Base-by-base conservation (phyloP, 2,113 vertebrate genomes). In the Neolamprologus longior region DNA sequence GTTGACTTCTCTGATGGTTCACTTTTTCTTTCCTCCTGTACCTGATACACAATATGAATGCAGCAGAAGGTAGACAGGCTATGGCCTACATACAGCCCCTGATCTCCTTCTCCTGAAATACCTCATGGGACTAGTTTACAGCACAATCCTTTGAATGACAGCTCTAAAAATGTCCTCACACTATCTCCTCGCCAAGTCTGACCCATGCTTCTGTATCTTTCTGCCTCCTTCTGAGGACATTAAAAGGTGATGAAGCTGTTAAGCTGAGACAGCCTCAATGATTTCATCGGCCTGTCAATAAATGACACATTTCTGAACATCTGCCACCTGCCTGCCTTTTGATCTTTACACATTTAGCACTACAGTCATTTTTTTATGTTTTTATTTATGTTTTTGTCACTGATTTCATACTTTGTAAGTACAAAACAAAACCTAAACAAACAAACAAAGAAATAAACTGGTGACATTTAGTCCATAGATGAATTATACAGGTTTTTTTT, bases 21-120 rank as follows among this genome's bases (percentile, higher is more conserved):
- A 35, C 50, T 37, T 47, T 26, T 13, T 52, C 21, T 33, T 17
- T 40, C 52, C 21, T 88, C 15, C 31, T 21, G 14, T 33, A 8
- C 78, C 12, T 83, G 57, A 80, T 85, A 40, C 14, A 68, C 6
- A 76, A 78, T 19, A 19, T 31, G 40, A 81, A 80, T 11, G n/a
- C 79, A 89, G 81, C 88, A 61, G 85, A 71, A 81, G 91, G 7
- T 42, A 17, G 63, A 88, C 40, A 90, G 66, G 28, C 53, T 80
- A 35, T 91, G 91, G 81, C 88, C 92, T 91, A 93, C 19, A 90
- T 91, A 87, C 53, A 89, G 88, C 83, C 91, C 83, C 50, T 89
- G 86, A 82, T 82, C 63, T 79, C 28, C 76, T 87, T n/a, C 53
- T 42, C 50, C 19, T 76, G 88, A 91, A 92, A 82, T 82, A 66